Evolutionary conservation across 2,888 invertebrate species (phyloP), one percentile per base, ranked within the genome.

Genomic region (Geotrupes spiniger): DNA sequence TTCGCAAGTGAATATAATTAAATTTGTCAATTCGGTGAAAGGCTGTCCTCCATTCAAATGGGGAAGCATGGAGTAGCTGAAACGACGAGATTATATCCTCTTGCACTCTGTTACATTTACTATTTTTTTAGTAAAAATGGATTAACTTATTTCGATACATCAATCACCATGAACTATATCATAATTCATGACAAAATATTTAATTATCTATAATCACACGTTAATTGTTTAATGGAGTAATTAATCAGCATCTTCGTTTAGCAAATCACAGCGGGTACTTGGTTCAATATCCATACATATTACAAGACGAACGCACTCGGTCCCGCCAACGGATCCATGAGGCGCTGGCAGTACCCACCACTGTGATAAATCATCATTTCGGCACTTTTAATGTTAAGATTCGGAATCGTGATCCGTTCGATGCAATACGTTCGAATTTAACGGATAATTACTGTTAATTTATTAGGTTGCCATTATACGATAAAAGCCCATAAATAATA

Each of bases 161-260:
- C 47, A 48, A 40, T 48, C 38, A 42, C 29, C 29, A 38, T 36
- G 25, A 25, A 36, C 33, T 49, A 37, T 43, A 36, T 49, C 44
- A 46, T 49, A 55, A 51, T 55, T 53, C 49, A 51, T 44, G 27
- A 37, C 17, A 49, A 42, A 47, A 44, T 48, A 42, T 51, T 52
- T 55, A 55, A 55, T 55, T 53, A 49, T 47, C 31, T 42, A 25
- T 11, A 33, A 33, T 31, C 42, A 40, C 45, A 43, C 45, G 52
- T 50, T 53, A 53, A 55, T 55, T 53, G 49, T 55, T 53, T 49
- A 53, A 50, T 51, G 46, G 38, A 39, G 44, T 51, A 55, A 55
- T 55, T 51, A 46, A 55, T 55, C 55, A 53, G 44, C 28, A 25
- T 15, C 17, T 37, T 38, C 14, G 41, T 26, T 52, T 25, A 27